Percentiles rank a stretch among this genome's conserved stretches.
phyloP scores from a whole-genome alignment of 2,797 vertebrate species.

The Epinephelus coioides region DNA sequence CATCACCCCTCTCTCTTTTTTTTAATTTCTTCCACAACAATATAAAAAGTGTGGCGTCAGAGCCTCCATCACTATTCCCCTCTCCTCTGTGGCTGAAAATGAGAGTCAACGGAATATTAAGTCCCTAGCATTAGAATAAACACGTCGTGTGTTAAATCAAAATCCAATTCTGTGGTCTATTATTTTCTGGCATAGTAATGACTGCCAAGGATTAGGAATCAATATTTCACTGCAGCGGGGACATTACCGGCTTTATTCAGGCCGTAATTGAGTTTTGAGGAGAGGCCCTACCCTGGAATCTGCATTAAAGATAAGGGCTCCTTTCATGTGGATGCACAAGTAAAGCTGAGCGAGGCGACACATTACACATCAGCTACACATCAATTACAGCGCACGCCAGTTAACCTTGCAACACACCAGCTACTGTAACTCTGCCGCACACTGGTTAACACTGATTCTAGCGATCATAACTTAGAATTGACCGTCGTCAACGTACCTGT shows the following conservation, averaged over 20 bases:
- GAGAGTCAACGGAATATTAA: conserved; percentile 83
- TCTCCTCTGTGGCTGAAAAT: conserved; percentile 60
- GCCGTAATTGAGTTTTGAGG: conserved; percentile 84
- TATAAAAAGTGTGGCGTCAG: conserved; percentile 73
- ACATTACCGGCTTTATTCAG: conserved; percentile 85
- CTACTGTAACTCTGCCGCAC: conserved; percentile 9
- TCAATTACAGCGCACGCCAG: conserved; percentile 43
- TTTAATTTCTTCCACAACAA: conserved; percentile 67
- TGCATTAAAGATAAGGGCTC: conserved; percentile 80
- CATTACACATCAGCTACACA: conserved; percentile 52
- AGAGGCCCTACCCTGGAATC: conserved; percentile 79
- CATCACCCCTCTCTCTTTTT: conserved; percentile 57
- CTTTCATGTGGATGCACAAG: conserved; percentile 59
- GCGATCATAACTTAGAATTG: not conserved
- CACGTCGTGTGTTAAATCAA: conserved; percentile 85
- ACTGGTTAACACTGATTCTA: conserved; percentile 17
- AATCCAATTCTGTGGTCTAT: conserved; percentile 87
- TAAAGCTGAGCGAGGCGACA: conserved; percentile 40
- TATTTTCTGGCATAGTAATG: conserved; percentile 87
- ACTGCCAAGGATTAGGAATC: conserved; percentile 85
- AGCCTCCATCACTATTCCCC: conserved; percentile 52
- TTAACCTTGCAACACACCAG: conserved; percentile 43
- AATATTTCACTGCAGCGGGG: conserved; percentile 85
- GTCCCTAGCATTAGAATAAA: conserved; percentile 83
- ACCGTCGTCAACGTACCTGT: not conserved